These are phyloP conservation scores for Apodemia mormo DNA, from an alignment of 2,888 invertebrate genomes.

Conservation along the genomic window DNA sequence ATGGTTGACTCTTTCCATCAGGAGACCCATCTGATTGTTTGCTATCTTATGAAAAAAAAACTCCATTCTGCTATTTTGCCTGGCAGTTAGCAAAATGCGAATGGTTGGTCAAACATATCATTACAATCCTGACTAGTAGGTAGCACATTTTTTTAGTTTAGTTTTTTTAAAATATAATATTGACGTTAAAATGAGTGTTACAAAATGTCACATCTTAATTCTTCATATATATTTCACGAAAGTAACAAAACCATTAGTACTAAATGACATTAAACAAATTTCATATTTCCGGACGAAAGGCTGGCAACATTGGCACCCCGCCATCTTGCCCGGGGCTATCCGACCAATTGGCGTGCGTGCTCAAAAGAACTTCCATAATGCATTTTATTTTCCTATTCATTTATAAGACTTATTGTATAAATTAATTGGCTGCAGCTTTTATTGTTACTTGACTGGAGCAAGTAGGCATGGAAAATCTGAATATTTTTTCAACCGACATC, in stretches of 20 bases:
- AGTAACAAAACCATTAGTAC: constrained; percentile 16
- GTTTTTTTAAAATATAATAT: no score
- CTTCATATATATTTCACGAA: no score
- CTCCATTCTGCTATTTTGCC: no score
- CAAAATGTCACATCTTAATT: no score
- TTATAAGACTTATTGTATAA: constrained; percentile 54
- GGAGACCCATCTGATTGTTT: no score
- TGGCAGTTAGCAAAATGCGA: no score
- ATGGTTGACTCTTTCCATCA: no score
- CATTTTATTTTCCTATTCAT: constrained; percentile 57
- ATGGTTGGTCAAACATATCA: no score
- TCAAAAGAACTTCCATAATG: constrained; percentile 55
- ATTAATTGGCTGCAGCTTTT: constrained; percentile 55
- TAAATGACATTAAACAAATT: constrained; percentile 62
- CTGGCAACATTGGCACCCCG: constrained; percentile 73
- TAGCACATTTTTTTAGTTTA: no score
- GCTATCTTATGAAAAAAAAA: no score
- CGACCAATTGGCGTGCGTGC: constrained; percentile 67
- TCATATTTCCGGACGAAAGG: constrained; percentile 68
- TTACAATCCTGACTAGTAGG: no score
- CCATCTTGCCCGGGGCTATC: constrained; percentile 71
- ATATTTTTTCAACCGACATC: neutral
- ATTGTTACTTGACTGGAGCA: neutral
- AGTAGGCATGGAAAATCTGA: neutral
- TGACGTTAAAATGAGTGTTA: no score